Evolutionary conservation across 2,797 vertebrate genomes (phyloP).

Genomic region (Carcharodon carcharias): DNA sequence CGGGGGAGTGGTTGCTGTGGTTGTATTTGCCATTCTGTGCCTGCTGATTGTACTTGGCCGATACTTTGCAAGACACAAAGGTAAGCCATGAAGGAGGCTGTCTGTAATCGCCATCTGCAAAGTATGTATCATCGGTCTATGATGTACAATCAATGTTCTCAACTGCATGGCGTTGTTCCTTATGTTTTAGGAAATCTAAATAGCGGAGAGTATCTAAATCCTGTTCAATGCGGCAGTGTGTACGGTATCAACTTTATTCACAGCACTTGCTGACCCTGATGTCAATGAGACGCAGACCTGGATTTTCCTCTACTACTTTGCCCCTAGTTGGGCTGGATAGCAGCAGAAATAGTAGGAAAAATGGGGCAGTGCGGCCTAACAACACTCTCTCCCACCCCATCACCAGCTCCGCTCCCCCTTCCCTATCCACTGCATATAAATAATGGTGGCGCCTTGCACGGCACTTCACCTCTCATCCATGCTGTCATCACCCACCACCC

Average conservation of each 20-base stretch:
- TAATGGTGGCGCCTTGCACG: neutral
- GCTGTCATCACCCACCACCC: neutral
- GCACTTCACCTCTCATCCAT: neutral
- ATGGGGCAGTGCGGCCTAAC: neutral
- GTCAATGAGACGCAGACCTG: neutral
- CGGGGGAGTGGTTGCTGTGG: constrained; percentile 29
- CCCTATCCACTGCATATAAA: neutral
- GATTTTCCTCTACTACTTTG: neutral
- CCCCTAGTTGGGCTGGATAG: neutral
- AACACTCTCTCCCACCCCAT: neutral
- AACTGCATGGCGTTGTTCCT: neutral
- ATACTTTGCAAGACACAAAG: constrained; percentile 35
- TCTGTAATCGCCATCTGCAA: neutral
- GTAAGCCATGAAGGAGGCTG: neutral
- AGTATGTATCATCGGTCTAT: neutral
- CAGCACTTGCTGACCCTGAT: neutral
- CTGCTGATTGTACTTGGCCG: constrained; percentile 30
- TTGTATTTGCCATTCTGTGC: constrained; percentile 28
- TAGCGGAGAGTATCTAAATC: neutral
- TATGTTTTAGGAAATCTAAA: neutral
- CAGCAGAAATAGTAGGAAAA: neutral
- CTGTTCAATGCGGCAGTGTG: neutral
- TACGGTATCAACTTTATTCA: neutral
- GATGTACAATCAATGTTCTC: neutral
- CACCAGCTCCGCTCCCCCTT: neutral